Evolutionary conservation across 1,140 invertebrate species (phyloP), one percentile per base, ranked within the genome.

Genomic region (Episyrphus balteatus): DNA sequence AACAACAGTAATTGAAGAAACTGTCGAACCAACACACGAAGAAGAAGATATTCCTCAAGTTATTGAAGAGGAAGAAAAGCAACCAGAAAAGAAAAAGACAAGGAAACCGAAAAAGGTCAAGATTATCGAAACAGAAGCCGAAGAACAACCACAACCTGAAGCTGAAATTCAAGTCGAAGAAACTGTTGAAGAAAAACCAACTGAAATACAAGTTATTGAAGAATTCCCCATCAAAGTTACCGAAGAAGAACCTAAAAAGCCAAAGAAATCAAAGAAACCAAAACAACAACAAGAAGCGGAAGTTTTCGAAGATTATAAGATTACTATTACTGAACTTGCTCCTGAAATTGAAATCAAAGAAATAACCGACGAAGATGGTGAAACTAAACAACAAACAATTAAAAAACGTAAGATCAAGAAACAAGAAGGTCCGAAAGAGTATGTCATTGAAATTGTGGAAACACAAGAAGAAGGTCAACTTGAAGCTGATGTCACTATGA

Each of bases 401-500:
- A 57, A 46, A 57, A 72, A 71, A 50, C 64, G 62, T n/a, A 68
- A 68, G n/a, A 58, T 73, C 17, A 71, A 62, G 51, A 64, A 61
- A 32, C 55, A 58, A 14, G 58, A 61, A 15, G 69, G 65, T 1
- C 52, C 53, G 0, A 73, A 66, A 47, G 62, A 73, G n/a, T 69
- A 74, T 34, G 66, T 71, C 46, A 62, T 68, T 14, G 62, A 73
- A 55, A 70, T 72, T n/a, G 52, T 70, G 6, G 60, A 34, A 12
- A 40, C 45, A 12, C 56, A 59, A 26, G 54, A 61, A 36, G 54
- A 62, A 7, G n/a, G 41, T 1, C 13, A 40, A 10, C n/a, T 42
- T 45, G 26, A 59, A 31, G 61, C 58, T 3, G 55, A 59, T 46
- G 51, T 70, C 6, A 57, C 56, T 36, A 43, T 59, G 2, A 58